These are phyloP conservation scores for Thyatira batis DNA, from an alignment of 2,888 invertebrate genomes.

Conservation along the genomic window DNA sequence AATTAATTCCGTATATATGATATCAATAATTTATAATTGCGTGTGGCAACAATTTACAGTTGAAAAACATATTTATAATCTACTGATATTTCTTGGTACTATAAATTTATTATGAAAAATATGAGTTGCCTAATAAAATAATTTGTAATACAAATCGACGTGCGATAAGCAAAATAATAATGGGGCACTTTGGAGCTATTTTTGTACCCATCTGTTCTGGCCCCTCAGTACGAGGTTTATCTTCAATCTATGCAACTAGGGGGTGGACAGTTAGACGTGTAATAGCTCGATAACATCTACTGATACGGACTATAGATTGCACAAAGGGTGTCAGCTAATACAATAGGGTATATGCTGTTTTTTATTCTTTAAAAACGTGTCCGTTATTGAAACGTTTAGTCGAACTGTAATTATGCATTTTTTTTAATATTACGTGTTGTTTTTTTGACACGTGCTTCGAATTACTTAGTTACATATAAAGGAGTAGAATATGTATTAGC, in stretches of 20 bases:
- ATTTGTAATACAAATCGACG: not conserved
- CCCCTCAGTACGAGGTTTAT: conserved; percentile 31
- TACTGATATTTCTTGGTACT: no score
- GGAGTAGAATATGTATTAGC: no score
- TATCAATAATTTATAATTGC: no score
- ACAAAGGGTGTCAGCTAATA: conserved; percentile 30
- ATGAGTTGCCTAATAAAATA: not conserved
- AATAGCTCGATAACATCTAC: conserved; percentile 12
- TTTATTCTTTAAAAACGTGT: not conserved
- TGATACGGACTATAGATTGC: conserved; percentile 13
- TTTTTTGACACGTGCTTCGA: not conserved
- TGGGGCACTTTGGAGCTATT: not conserved
- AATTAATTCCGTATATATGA: not conserved
- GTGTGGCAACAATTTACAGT: no score
- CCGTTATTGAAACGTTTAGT: conserved; percentile 30
- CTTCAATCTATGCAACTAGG: conserved; percentile 39
- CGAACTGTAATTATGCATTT: conserved; percentile 22
- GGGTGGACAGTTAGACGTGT: conserved; percentile 36
- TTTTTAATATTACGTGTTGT: conserved; percentile 13
- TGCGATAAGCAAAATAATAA: not conserved
- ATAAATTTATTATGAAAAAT: not conserved
- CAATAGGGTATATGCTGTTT: conserved; percentile 18
- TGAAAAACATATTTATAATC: no score
- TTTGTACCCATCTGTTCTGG: conserved; percentile 11
- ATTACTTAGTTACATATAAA: not conserved